Percentiles rank a stretch among this genome's conserved stretches.
Conservation (phyloP, 1,140 invertebrate genomes). For the Goniozus legneri region DNA sequence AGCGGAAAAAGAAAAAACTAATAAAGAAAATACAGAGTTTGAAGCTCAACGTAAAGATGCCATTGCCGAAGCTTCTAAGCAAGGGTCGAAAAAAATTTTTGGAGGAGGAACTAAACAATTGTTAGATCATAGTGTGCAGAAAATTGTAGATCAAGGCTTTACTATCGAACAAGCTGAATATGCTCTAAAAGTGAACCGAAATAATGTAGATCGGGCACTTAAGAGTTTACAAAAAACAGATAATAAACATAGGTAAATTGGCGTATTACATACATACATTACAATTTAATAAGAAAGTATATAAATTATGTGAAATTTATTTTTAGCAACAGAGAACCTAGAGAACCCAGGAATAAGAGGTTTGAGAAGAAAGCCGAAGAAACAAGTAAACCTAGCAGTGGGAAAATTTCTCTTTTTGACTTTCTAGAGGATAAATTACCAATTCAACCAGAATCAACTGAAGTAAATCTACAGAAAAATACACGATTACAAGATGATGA, state of each 20-base stretch:
- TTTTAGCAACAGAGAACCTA: constrained; percentile 26
- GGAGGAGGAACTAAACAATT: constrained; percentile 72
- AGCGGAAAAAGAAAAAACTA: constrained; percentile 58
- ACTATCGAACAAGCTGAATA: constrained; percentile 72
- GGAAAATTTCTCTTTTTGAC: constrained; percentile 81
- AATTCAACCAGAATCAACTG: constrained; percentile 47
- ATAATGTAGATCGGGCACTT: constrained; percentile 71
- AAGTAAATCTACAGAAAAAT: constrained; percentile 25
- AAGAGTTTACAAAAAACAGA: constrained; percentile 64
- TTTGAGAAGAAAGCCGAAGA: constrained; percentile 61
- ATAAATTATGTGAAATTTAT: constrained; percentile 3
- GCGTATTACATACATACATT: no score
- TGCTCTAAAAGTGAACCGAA: constrained; percentile 68
- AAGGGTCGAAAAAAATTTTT: constrained; percentile 63
- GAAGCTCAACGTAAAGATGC: constrained; percentile 79
- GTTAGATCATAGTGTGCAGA: constrained; percentile 75
- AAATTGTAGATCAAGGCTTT: constrained; percentile 77
- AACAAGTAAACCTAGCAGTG: constrained; percentile 68
- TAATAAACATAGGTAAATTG: constrained; percentile 24
- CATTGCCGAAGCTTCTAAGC: constrained; percentile 78
- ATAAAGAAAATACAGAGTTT: constrained; percentile 74
- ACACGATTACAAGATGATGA: constrained; percentile 29
- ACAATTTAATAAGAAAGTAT: constrained; percentile 7
- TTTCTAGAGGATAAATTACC: constrained; percentile 82
- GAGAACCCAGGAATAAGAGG: constrained; percentile 43